Evolutionary conservation across 2,888 invertebrate species (phyloP), one percentile per base, ranked within the genome.

Genomic region (Carterocephalus palaemon): DNA sequence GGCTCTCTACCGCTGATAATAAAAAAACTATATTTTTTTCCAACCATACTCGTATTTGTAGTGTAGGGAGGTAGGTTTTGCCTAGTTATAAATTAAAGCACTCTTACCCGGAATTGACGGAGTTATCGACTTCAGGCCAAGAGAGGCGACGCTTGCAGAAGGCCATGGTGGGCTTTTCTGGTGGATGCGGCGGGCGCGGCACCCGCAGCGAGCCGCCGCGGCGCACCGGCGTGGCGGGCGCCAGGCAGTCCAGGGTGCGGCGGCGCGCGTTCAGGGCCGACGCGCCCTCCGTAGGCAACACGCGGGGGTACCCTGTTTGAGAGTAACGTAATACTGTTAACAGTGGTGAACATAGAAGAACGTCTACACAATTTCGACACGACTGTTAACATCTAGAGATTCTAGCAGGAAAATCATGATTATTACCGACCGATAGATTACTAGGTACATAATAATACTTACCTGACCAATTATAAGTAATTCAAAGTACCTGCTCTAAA

Each of bases 81-180:
- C 15, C 13, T n/a, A 4, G n/a, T n/a, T n/a, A n/a, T n/a, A n/a
- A n/a, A n/a, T n/a, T n/a, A n/a, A n/a, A n/a, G n/a, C n/a, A 19
- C 10, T 54, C 91, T 91, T 82, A 94, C 95, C 95, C 94, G 4
- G 94, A 94, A 56, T 92, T 92, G 32, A 94, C 92, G 52, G 93
- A 92, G 62, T 92, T 93, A 75, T 95, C 94, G 47, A 95, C 92
- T 76, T 95, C 95, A 4, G 94, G 95, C 95, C 95, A 95, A 20
- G 94, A 94, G 20, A 92, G 88, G 32, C 94, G 88, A 37, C 95
- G 87, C 55, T 92, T 91, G 75, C 94, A 94, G 70, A 94, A 95
- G 33, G 91, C 91, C 75, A 92, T 89, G 19, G 91, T 89, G 5
- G 92, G 91, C 40, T 91, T 90, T 60, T 92, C 90, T 6, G 89